These are phyloP conservation scores for Eupelmus urozonus DNA, from an alignment of 2,888 invertebrate genomes.

Conservation along the genomic window DNA sequence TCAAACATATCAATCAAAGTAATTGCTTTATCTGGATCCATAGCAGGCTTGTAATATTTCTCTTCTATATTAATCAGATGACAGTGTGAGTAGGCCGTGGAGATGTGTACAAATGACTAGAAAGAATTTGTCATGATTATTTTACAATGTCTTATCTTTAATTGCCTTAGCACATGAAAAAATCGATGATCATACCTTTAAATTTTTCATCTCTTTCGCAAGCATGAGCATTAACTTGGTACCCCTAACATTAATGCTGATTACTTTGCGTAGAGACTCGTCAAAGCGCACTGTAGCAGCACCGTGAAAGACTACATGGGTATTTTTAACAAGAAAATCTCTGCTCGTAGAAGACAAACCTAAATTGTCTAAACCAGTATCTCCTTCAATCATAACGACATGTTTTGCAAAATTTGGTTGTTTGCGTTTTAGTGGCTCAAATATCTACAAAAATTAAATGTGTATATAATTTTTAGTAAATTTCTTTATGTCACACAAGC, in stretches of 20 bases:
- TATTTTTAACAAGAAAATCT: conserved; percentile 77
- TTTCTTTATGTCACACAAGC: neutral
- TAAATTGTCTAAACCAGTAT: conserved; percentile 78
- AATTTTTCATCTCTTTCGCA: conserved; percentile 82
- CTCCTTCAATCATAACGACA: conserved; percentile 80
- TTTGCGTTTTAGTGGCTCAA: conserved; percentile 77
- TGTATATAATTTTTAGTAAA: neutral
- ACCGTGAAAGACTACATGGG: conserved; percentile 84
- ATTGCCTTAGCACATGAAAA: neutral
- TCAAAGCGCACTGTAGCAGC: conserved; percentile 89
- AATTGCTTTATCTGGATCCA: conserved; percentile 69
- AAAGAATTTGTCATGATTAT: conserved; percentile 17
- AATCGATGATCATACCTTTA: conserved; percentile 78
- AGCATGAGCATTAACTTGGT: conserved; percentile 82
- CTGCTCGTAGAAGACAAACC: conserved; percentile 79
- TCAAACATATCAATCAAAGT: conserved; percentile 68
- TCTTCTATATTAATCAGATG: conserved; percentile 70
- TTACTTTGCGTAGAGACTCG: conserved; percentile 82
- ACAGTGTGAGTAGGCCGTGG: conserved; percentile 75
- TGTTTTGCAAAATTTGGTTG: conserved; percentile 79
- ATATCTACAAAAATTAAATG: conserved; percentile 75
- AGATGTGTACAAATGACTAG: conserved; percentile 73
- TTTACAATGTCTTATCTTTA: neutral
- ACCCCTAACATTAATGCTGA: conserved; percentile 85
- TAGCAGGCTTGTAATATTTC: conserved; percentile 69